Conservation (phyloP, 2,888 invertebrate genomes). For the Plutella xylostella region DNA sequence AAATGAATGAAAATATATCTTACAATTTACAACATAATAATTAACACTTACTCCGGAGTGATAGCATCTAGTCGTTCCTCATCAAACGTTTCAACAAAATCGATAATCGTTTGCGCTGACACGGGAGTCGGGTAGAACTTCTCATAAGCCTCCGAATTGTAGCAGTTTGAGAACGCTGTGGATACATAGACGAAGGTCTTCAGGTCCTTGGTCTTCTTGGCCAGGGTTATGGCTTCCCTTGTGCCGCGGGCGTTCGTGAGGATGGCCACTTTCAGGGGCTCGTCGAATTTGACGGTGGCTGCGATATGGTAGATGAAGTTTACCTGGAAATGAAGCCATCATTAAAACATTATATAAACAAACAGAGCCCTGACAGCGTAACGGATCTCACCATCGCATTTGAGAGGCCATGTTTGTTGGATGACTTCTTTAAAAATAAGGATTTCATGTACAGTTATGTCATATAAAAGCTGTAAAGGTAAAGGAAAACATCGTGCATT, state of each 20-base stretch:
- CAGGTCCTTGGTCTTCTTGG: conserved; percentile 73
- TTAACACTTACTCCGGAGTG: conserved; percentile 70
- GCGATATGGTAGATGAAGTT: conserved; percentile 27
- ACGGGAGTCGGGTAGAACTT: conserved; percentile 80
- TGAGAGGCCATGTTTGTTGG: no score
- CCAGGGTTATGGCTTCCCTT: background rate
- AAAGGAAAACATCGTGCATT: no score
- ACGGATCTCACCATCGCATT: no score
- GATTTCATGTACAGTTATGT: no score
- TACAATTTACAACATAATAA: no score
- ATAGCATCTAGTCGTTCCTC: conserved; percentile 73
- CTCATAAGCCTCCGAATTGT: conserved; percentile 76
- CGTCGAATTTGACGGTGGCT: conserved; percentile 78
- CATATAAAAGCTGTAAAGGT: no score
- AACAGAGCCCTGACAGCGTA: no score
- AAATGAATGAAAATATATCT: no score
- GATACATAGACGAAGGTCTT: conserved; percentile 73
- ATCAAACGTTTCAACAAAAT: conserved; percentile 75
- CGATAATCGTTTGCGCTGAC: conserved; percentile 73
- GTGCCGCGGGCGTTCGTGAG: conserved; percentile 83
- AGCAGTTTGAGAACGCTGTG: conserved; percentile 85
- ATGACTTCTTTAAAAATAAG: no score
- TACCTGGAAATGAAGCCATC: no score
- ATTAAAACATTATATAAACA: no score
- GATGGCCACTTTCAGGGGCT: conserved; percentile 81